Evolutionary conservation across 2,888 invertebrate species (phyloP).

Genomic region (Acrocera orbiculus): DNA sequence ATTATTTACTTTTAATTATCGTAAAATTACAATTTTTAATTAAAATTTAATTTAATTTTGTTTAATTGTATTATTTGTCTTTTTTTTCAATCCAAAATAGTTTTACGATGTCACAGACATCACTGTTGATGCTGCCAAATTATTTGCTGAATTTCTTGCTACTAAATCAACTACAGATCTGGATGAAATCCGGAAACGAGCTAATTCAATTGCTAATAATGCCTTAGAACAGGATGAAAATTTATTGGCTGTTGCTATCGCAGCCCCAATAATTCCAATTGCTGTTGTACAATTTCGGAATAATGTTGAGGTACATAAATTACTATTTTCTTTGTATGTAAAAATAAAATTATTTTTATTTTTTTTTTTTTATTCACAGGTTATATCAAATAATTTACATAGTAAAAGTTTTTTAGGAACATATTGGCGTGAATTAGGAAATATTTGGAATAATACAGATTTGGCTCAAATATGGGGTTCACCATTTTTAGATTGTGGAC

Average conservation of each 20-base stretch:
- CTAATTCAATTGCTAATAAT: slow-evolving; percentile 27
- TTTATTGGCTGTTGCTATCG: slow-evolving; percentile 30
- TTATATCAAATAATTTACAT: slow-evolving; percentile 26
- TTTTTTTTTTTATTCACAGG: slow-evolving; percentile 14
- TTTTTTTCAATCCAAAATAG: slow-evolving; percentile 13
- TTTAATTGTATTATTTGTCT: no score
- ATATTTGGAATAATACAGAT: slow-evolving; percentile 30
- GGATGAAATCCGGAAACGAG: slow-evolving; percentile 25
- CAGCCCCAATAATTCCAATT: slow-evolving; percentile 29
- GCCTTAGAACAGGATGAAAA: slow-evolving; percentile 30
- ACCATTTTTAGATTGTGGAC: slow-evolving; percentile 31
- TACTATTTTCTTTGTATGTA: not conserved
- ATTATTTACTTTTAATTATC: no score
- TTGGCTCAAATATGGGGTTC: slow-evolving; percentile 30
- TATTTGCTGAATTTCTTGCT: slow-evolving; percentile 27
- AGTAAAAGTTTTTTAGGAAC: slow-evolving; percentile 28
- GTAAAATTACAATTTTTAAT: no score
- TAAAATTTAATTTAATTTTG: no score
- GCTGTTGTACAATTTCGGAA: slow-evolving; percentile 32
- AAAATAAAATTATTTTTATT: not conserved
- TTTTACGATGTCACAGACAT: slow-evolving; percentile 29
- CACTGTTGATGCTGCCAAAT: slow-evolving; percentile 27
- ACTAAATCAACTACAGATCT: slow-evolving; percentile 19
- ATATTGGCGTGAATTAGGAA: slow-evolving; percentile 31
- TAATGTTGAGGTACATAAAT: slow-evolving; percentile 25